These are phyloP conservation scores for Poeciliopsis paucimaculata DNA, from an alignment of 2,797 vertebrate species.

Conservation along the genomic window DNA sequence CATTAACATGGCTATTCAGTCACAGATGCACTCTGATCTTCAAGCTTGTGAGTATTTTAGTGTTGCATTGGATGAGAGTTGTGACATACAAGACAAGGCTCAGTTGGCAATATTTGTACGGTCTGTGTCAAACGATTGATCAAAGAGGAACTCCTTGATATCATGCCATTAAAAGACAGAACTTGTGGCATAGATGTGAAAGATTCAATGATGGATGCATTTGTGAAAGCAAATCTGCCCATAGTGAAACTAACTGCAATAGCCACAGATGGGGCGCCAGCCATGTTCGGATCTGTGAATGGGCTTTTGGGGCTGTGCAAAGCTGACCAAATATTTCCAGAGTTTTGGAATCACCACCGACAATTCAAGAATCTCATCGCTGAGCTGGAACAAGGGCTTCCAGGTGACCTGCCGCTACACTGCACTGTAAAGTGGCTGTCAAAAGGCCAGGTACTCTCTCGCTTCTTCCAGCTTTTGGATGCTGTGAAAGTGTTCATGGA, in stretches of 20 bases:
- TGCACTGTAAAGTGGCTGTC: background rate
- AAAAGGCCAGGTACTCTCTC: background rate
- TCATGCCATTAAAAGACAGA: no score
- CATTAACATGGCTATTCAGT: no score
- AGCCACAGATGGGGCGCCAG: constrained; percentile 36
- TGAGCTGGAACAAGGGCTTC: background rate
- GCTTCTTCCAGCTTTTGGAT: constrained; percentile 9
- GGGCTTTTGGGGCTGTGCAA: constrained; percentile 21
- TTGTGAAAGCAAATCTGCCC: constrained; percentile 7
- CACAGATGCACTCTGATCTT: no score
- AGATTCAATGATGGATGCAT: no score
- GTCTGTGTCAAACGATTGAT: no score
- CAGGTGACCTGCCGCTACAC: background rate
- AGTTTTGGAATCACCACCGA: constrained; percentile 18
- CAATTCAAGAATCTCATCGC: constrained; percentile 3
- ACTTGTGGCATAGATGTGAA: no score
- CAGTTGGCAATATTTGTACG: no score
- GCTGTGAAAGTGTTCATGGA: constrained; percentile 2
- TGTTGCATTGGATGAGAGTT: no score
- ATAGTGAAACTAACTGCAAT: constrained; percentile 23
- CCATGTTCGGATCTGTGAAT: constrained; percentile 27
- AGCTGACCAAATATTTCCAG: constrained; percentile 24
- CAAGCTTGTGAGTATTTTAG: no score
- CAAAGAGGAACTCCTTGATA: no score
- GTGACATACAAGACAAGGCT: no score